Evolutionary conservation across 2,888 invertebrate genomes (phyloP).

Genomic region (Caradrina kadenii): DNA sequence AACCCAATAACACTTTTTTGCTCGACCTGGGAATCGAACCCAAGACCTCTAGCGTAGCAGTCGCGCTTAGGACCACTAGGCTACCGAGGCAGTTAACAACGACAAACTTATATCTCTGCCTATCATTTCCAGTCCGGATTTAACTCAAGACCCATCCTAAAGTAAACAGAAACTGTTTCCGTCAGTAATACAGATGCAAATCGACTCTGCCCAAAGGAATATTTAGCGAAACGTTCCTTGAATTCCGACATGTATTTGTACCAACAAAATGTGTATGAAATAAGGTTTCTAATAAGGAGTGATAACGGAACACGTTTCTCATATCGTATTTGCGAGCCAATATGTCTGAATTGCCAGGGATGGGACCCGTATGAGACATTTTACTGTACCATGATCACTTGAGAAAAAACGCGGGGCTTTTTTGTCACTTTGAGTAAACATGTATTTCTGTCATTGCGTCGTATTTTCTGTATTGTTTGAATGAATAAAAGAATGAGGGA

Average conservation of each 20-base stretch:
- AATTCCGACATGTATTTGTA: slow-evolving; percentile 59
- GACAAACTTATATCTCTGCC: neutral
- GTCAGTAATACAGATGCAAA: slow-evolving; percentile 77
- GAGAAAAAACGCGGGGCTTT: slow-evolving; percentile 30
- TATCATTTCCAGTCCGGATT: slow-evolving; percentile 36
- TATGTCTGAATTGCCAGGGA: slow-evolving; percentile 62
- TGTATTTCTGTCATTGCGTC: slow-evolving; percentile 40
- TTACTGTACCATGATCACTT: slow-evolving; percentile 42
- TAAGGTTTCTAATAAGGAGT: slow-evolving; percentile 54
- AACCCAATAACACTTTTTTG: too few relatives aligned
- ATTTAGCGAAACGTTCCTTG: slow-evolving; percentile 68
- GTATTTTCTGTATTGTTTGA: slow-evolving; percentile 19
- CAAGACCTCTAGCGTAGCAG: too few relatives aligned
- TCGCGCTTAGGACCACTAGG: too few relatives aligned
- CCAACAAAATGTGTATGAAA: slow-evolving; percentile 46
- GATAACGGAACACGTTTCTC: slow-evolving; percentile 62
- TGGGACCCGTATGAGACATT: slow-evolving; percentile 35
- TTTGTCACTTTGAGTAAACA: slow-evolving; percentile 43
- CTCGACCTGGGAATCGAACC: too few relatives aligned
- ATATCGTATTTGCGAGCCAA: slow-evolving; percentile 61
- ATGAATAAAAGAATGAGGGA: neutral
- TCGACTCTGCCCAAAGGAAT: slow-evolving; percentile 72
- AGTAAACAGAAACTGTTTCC: slow-evolving; percentile 65
- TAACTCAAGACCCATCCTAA: slow-evolving; percentile 44
- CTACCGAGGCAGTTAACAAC: too few relatives aligned